Base-by-base conservation (phyloP, 2,888 invertebrate species). In the Erannis defoliaria region DNA sequence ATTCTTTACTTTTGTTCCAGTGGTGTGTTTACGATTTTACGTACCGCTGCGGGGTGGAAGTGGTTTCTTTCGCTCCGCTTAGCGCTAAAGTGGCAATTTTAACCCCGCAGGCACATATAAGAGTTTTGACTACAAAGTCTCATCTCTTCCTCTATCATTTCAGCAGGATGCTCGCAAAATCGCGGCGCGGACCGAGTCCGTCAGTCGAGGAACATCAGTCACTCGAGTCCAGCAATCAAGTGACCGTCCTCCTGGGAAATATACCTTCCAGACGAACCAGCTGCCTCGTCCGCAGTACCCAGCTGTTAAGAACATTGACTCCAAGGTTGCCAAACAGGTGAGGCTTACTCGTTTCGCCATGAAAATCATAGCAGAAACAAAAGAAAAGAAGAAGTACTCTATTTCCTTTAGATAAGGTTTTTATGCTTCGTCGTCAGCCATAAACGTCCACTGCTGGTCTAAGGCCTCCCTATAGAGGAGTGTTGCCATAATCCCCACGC, bases 201-300 rank as follows among this genome's bases (percentile, higher is more conserved):
- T 65, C n/a, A 48, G 64, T 62, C 70, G 84, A 50, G 75, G 73
- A 16, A 55, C 78, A 1, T 73, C 85, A 0, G 77, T 66, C 2
- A 72, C 85, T 1, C 81, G 90, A 5, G 61, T 60, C 9, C 81
- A 89, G 70, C 74, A 88, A 68, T 59, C 88, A 74, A 65, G 84
- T 74, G 78, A 94, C 78, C 68, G 86, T 71, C 76, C 89, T 61
- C 78, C 93, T 57, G 81, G 93, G 70, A 81, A 93, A 78, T 85
- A 93, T 82, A 83, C 92, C 73, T 82, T 93, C 90, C 96, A 95
- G 83, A 95, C 96, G 29, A 96, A 95, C 58, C 96, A 96, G 77
- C 88, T 97, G 70, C 97, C 97, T 0, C 90, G 94, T 62, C 97
- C 97, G 0, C 97, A 97, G 85, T 95, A 94, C 75, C 93, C 94